A percentile compares a stretch with the other conserved stretches of the same genome.
Evolutionary conservation across 2,888 invertebrate genomes (phyloP).

Genomic region (Prostheceraeus crozeri): DNA sequence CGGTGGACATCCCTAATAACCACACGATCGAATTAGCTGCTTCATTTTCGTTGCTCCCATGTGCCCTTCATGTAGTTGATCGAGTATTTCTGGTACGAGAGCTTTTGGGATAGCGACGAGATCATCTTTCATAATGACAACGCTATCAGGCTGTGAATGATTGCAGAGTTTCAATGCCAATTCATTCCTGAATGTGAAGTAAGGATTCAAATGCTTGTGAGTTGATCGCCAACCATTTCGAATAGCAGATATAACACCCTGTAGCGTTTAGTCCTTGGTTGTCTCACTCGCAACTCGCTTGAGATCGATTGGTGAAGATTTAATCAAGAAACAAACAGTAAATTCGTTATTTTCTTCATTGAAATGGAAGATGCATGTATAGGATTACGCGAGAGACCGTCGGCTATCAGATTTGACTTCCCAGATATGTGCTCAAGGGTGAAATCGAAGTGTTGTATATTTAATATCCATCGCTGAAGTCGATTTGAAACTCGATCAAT

Average conservation of each 20-base stretch:
- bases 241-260: background rate
- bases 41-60: conserved; percentile 20
- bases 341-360: background rate
- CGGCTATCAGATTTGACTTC: conserved; percentile 7
- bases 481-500: background rate
- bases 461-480: conserved; percentile 5
- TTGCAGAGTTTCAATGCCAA: conserved; percentile 22
- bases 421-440: conserved; percentile 1
- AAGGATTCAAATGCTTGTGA: conserved; percentile 13
- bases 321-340: conserved; percentile 2
- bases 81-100: conserved; percentile 14
- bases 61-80: conserved; percentile 29
- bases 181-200: conserved; percentile 17
- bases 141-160: conserved; percentile 15
- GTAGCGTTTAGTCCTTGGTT: conserved; percentile 10
- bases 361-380: background rate
- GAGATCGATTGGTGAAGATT: conserved; percentile 4
- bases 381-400: background rate
- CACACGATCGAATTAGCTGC: conserved; percentile 13
- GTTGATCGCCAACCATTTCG: background rate
- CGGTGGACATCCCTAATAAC: too few species aligned
- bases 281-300: conserved; percentile 19
- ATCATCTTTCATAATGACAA: conserved; percentile 27
- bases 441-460: conserved; percentile 15
- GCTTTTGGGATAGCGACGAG: conserved; percentile 22